Evolutionary conservation across 2,888 invertebrate genomes (phyloP).

Genomic region (Volucella inanis): DNA sequence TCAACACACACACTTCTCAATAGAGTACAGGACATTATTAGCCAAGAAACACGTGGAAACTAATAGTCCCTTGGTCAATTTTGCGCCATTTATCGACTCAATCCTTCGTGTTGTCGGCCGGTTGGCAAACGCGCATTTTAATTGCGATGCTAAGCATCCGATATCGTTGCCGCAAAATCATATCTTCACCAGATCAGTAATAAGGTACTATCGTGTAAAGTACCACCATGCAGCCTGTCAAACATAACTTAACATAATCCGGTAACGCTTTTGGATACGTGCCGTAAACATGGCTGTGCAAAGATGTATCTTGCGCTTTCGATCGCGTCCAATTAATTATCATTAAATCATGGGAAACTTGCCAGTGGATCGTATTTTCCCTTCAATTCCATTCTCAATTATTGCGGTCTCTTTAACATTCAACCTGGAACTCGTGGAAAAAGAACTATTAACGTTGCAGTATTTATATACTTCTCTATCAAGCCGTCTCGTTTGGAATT

Average conservation of each 20-base stretch:
- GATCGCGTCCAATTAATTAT: background rate
- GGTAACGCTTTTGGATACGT: conserved; percentile 3
- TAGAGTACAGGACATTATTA: background rate
- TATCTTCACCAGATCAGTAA: background rate
- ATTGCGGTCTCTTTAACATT: background rate
- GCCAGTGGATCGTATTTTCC: background rate
- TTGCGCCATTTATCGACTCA: background rate
- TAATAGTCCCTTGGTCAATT: conserved; percentile 5
- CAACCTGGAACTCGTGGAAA: conserved; percentile 3
- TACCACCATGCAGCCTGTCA: background rate
- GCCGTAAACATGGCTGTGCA: background rate
- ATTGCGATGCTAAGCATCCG: background rate
- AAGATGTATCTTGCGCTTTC: background rate
- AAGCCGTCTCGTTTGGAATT: background rate
- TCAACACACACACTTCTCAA: background rate
- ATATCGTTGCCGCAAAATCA: background rate
- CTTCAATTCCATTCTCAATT: background rate
- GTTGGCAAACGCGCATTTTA: background rate
- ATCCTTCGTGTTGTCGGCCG: background rate
- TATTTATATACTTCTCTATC: background rate
- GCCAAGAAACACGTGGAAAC: background rate
- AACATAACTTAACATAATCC: background rate
- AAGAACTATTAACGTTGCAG: background rate
- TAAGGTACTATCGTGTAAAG: background rate
- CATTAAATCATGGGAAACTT: conserved; percentile 2